Conservation (phyloP, 92 coral and sea anemone genomes). For the Muricea muricata region DNA sequence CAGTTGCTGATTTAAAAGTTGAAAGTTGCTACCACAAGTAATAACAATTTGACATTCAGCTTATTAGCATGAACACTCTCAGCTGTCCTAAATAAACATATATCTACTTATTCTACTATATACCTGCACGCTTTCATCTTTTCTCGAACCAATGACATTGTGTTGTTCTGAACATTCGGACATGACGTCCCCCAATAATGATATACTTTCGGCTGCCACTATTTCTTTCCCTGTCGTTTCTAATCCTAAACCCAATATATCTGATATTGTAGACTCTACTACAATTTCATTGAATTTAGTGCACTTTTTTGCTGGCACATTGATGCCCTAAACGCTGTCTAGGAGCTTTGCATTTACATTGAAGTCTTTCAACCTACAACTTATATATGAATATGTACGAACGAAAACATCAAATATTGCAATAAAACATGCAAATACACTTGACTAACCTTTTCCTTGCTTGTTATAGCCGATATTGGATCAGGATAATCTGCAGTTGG, state of each 20-base stretch:
- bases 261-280: neutral
- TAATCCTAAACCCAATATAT: neutral
- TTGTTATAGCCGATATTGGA: too few species aligned
- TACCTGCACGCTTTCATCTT: neutral
- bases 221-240: neutral
- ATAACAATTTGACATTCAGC: too few species aligned
- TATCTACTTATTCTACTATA: too few species aligned
- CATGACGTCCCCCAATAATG: neutral
- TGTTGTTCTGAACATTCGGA: neutral
- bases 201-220: neutral
- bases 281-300: too few species aligned
- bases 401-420: constrained; percentile 13
- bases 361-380: neutral
- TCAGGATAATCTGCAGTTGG: too few species aligned
- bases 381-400: neutral
- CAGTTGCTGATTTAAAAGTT: too few species aligned
- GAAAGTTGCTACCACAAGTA: neutral
- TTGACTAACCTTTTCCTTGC: constrained; percentile 35
- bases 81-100: neutral
- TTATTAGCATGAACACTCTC: neutral
- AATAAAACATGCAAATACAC: constrained; percentile 29
- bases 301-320: too few species aligned
- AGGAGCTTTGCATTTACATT: too few species aligned
- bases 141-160: neutral
- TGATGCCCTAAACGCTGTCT: too few species aligned